phyloP scores from a whole-genome alignment of 2,888 invertebrate species.

The Caenorhabditis afra region DNA sequence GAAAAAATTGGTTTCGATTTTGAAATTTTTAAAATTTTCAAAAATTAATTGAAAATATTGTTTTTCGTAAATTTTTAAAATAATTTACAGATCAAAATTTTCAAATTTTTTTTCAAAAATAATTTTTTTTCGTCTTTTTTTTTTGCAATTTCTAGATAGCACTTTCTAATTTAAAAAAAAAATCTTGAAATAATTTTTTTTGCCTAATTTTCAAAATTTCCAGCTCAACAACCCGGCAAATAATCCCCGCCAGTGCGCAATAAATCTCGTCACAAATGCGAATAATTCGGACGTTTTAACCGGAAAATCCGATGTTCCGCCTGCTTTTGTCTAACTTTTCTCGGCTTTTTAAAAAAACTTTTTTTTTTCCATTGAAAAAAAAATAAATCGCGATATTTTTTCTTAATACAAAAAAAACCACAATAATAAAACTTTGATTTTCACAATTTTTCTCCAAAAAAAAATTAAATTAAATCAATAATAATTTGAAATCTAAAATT shows the following conservation, averaged over 20 bases:
- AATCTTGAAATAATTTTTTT: not conserved
- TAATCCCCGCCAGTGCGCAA: slow-evolving; percentile 32
- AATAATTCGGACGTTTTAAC: not conserved
- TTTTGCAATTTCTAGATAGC: too few species aligned
- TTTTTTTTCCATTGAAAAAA: not conserved
- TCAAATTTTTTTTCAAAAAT: too few species aligned
- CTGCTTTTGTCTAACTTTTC: slow-evolving; percentile 27
- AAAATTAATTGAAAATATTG: too few species aligned
- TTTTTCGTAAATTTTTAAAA: too few species aligned
- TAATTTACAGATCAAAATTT: too few species aligned
- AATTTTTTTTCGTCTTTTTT: too few species aligned
- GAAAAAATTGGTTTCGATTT: too few species aligned
- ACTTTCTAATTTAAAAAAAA: too few species aligned
- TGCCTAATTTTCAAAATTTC: not conserved
- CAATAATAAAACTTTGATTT: not conserved
- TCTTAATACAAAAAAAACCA: too few species aligned
- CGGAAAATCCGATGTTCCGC: not conserved
- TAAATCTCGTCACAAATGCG: slow-evolving; percentile 31
- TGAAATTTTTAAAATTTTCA: too few species aligned
- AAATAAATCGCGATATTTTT: not conserved
- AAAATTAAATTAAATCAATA: too few species aligned
- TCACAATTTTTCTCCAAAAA: not conserved
- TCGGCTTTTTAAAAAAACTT: not conserved
- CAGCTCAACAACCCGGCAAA: slow-evolving; percentile 9
- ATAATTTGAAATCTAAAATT: too few species aligned